Evolutionary conservation across 2,888 invertebrate genomes (phyloP), one percentile per base, ranked within the genome.

Genomic region (Polydrusus tereticollis): DNA sequence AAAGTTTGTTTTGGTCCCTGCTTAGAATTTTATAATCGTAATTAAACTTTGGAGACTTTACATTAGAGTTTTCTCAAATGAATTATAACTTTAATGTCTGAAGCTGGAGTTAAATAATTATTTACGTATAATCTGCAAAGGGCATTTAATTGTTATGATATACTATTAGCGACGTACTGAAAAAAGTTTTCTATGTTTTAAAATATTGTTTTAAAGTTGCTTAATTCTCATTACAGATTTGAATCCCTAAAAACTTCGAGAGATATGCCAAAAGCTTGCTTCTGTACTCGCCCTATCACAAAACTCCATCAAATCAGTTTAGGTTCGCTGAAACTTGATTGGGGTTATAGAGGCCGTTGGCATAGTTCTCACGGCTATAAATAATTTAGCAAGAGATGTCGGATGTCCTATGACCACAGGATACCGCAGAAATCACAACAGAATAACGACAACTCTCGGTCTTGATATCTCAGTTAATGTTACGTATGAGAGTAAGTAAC

Each of bases 21-120:
- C 18, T 57, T 57, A 57, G 57, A 16, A 33, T 57, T 57, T 36
- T 36, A 57, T 21, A 36, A 33, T 18, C 33, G 16, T 57, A 57
- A 57, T 57, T 57, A 57, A 57, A 57, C 57, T 57, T 57, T 23
- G 16, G 33, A 16, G 36, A 57, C 57, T 57, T 57, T 1, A 18
- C 1, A 18, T 57, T 36, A 55, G 1, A 16, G 16, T 14, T 29
- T 7, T 23, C 16, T 55, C 1, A n/a, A 2, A 29, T 55, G 55
- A 26, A 55, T 29, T 26, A 23, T 55, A 55, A 55, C 29, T 29
- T 14, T 7, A 55, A 55, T 55, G 7, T 29, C 55, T 26, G 26
- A 1, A 36, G n/a, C n/a, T 3, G 2, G 2, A 12, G 3, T 33
- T 10, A 33, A 12, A 7, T 36, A n/a, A 36, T 36, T 36, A 1